Base-by-base conservation (phyloP, 2,797 vertebrate genomes). In the Coregonus suidteri region DNA sequence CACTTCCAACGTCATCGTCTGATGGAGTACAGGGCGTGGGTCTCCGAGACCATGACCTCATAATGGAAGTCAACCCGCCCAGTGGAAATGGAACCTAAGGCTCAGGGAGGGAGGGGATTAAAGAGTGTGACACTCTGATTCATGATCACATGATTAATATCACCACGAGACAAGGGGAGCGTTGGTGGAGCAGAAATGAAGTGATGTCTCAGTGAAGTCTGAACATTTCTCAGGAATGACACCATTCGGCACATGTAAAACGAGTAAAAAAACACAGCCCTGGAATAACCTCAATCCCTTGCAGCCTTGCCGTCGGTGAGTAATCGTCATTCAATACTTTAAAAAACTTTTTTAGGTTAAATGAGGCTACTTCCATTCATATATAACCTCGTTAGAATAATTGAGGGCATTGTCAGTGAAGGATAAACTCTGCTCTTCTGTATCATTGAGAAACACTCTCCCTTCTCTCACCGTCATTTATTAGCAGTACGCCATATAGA, bases 131-230 rank as follows among this genome's bases (percentile, higher is more conserved):
- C 84, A 78, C 75, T 51, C 51, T 81, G 74, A 87, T 80, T 85
- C 79, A 84, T 81, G 25, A 25, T 25, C 59, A 31, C 73, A 77
- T 76, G 84, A 84, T 83, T 83, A 88, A 86, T 78, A 72, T 74
- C 71, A 75, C 54, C 66, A 66, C 64, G 71, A 80, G 16, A 6
- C 20, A 66, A 75, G 78, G 62, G 59, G 67, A 73, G 70, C 11
- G 72, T 71, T 77, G 79, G 81, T 73, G 77, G 84, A 79, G 79
- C 74, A 74, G 70, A 6, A 76, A 25, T 77, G 72, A 77, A 54
- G 72, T 84, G 74, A 82, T 4, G 67, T 81, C 77, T 76, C 30
- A 30, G 51, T 51, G 6, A 51, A 56, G 69, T 31, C 51, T 34
- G 31, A 47, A 71, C 31, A 70, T 79, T 71, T 79, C 73, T 75